Percentiles rank a stretch among this genome's conserved stretches.
Conservation (phyloP, 2,797 vertebrate species). For the Natrix natrix region DNA sequence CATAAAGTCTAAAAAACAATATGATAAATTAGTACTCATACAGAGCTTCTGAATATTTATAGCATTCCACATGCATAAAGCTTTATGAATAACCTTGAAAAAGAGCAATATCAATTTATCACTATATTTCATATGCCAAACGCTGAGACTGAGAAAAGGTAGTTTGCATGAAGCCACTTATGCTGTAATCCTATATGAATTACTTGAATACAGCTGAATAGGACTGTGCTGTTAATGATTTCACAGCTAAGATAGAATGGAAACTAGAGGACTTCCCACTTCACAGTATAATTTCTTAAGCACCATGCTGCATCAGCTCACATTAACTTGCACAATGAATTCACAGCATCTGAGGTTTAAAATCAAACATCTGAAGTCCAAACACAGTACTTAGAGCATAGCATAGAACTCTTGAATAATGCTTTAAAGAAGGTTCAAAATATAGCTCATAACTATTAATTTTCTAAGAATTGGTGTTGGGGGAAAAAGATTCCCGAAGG, state of each 20-base stretch:
- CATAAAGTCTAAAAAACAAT: not conserved
- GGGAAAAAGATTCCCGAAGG: not conserved
- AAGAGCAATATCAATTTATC: not conserved
- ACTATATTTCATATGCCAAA: not conserved
- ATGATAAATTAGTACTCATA: not conserved
- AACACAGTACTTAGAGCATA: not conserved
- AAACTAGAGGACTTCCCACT: too few species aligned
- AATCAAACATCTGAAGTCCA: not conserved
- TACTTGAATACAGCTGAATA: not conserved
- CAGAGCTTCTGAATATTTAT: not conserved
- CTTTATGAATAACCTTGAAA: not conserved
- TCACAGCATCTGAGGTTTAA: not conserved
- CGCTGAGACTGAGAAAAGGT: not conserved
- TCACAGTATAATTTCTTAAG: not conserved
- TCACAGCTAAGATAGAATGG: not conserved
- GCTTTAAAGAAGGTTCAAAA: not conserved
- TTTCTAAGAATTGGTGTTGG: not conserved
- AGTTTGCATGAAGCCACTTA: too few species aligned
- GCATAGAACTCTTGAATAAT: not conserved
- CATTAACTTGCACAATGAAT: not conserved
- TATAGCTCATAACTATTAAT: not conserved
- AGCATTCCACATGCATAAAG: not conserved
- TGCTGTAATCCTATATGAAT: not conserved
- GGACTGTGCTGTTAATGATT: not conserved
- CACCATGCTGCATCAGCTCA: not conserved